Evolutionary conservation across 64 coral and sea anemone genomes (phyloP).

Genomic region (Montipora cactus): DNA sequence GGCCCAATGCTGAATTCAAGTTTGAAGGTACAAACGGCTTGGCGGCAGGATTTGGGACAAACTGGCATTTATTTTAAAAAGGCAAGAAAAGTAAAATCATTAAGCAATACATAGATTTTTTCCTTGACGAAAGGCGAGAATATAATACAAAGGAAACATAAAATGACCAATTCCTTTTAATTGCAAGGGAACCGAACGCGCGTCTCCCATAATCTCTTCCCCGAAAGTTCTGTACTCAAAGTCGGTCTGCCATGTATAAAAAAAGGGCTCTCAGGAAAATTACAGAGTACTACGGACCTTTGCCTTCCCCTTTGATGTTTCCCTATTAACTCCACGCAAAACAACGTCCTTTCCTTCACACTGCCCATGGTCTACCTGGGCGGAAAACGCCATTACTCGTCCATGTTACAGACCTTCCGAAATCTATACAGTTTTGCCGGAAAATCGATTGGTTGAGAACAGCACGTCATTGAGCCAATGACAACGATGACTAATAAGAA

Average conservation of each 20-base stretch:
- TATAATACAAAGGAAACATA: background rate
- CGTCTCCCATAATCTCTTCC: background rate
- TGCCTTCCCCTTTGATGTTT: conserved; percentile 77
- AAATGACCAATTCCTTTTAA: background rate
- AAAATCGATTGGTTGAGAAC: conserved; percentile 94
- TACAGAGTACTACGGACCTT: conserved; percentile 65
- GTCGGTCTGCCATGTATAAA: too few species aligned
- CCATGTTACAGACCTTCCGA: conserved; percentile 91
- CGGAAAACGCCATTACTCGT: conserved; percentile 99
- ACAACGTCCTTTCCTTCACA: conserved; percentile 82
- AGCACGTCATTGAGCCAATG: conserved; percentile 94
- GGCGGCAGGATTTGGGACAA: conserved; percentile 91
- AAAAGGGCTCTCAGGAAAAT: background rate
- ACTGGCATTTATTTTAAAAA: conserved; percentile 47
- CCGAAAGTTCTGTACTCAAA: background rate
- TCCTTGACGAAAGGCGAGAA: background rate
- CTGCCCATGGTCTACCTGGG: conserved; percentile 99
- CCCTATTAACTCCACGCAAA: conserved; percentile 80
- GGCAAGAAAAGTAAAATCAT: background rate
- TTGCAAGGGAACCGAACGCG: background rate
- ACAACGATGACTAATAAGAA: conserved; percentile 8
- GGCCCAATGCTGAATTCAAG: conserved; percentile 80
- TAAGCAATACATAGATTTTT: background rate
- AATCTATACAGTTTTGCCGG: conserved; percentile 58
- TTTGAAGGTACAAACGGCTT: conserved; percentile 95